Evolutionary conservation across 2,113 vertebrate genomes (phyloP), one percentile per base, ranked within the genome.

Genomic region (Andinoacara biseriatus): DNA sequence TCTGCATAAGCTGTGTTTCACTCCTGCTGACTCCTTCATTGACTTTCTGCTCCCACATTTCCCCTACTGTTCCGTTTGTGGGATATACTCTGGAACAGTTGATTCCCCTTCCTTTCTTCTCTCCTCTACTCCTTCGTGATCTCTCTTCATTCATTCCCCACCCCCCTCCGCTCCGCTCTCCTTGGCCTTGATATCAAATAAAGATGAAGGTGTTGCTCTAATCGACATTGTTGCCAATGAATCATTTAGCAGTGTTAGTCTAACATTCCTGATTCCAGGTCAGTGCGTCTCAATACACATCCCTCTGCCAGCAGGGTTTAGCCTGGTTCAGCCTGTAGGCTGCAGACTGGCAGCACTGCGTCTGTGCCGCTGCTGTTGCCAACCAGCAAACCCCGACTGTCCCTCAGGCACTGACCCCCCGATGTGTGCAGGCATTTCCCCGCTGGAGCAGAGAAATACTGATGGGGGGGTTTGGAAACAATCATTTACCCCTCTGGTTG

Each of bases 161-260:
- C n/a, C 65, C 29, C n/a, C 59, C 33, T 10, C 78, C 78, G 60
- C 81, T 24, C 85, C 61, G 5, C 54, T 29, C 79, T 78, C 62
- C 58, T 65, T 74, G 80, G 84, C 86, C 89, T 90, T 82, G 75
- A 86, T 77, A 89, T 93, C 83, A 93, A 94, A 94, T 89, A 94
- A 93, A 92, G 88, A 94, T 93, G 90, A 94, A 91, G 86, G 88
- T 90, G 91, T 90, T 74, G 86, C 82, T 89, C 92, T 93, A 90
- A 94, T 92, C 77, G 82, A 90, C 89, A 89, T 91, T 92, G 90
- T 92, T 85, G 65, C 83, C 83, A 74, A 89, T 94, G 86, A 94
- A 94, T 94, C 90, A 93, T 94, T 94, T 89, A 94, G 74, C 88
- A 90, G 85, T 87, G 91, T 94, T 94, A 94, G 93, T 94, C 90